Conservation (phyloP, 2,797 vertebrate species). For the Pagetopsis macropterus region DNA sequence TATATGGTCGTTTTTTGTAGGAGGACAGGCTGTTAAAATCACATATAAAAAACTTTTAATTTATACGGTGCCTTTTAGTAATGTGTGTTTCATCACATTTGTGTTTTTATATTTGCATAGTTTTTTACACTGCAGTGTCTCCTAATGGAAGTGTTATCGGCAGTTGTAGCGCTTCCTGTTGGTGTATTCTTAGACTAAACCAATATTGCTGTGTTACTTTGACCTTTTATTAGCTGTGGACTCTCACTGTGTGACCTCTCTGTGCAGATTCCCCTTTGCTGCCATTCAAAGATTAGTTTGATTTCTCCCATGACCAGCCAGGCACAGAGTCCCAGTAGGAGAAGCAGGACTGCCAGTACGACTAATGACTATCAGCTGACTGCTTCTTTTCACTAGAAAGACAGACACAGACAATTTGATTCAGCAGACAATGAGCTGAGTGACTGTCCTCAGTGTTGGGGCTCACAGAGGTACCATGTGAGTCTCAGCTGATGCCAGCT, state of each 20-base stretch:
- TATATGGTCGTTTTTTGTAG: too few relatives aligned
- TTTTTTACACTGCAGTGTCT: too few relatives aligned
- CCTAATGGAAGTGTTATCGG: too few relatives aligned
- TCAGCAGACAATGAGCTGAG: conserved; percentile 41
- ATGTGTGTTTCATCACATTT: too few relatives aligned
- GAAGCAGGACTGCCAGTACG: conserved; percentile 27
- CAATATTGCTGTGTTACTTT: neutral
- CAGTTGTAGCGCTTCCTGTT: too few relatives aligned
- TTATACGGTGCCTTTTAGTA: too few relatives aligned
- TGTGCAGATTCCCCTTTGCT: neutral
- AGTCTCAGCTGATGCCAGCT: conserved; percentile 45
- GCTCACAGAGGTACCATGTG: conserved; percentile 40
- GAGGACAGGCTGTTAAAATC: too few relatives aligned
- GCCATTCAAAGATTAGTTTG: neutral
- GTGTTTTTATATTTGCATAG: too few relatives aligned
- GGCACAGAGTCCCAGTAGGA: conserved; percentile 16
- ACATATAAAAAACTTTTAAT: too few relatives aligned
- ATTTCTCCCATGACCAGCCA: conserved; percentile 21
- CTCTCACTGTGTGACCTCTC: neutral
- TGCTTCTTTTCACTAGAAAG: conserved; percentile 25
- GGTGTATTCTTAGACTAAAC: neutral
- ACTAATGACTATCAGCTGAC: conserved; percentile 52
- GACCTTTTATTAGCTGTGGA: neutral
- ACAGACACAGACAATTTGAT: conserved; percentile 19
- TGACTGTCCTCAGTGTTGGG: conserved; percentile 30